phyloP scores from a whole-genome alignment of 2,888 invertebrate genomes.

The Dryomyza anilis region DNA sequence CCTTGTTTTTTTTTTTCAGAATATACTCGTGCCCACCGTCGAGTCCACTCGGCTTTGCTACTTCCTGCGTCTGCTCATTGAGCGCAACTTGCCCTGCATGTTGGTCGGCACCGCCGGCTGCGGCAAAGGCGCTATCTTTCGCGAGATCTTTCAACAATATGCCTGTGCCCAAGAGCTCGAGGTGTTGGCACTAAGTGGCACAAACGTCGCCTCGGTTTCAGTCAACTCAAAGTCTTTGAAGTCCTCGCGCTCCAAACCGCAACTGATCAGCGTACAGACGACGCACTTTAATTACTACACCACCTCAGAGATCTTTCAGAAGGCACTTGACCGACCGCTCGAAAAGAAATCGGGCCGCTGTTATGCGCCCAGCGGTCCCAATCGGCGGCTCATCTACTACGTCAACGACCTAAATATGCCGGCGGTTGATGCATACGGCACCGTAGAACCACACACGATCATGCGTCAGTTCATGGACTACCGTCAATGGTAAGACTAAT shows the following conservation, averaged over 20 bases:
- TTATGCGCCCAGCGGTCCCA: slow-evolving; percentile 86
- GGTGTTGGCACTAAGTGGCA: slow-evolving; percentile 68
- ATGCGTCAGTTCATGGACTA: slow-evolving; percentile 95
- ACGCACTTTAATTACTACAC: slow-evolving; percentile 86
- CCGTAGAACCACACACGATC: slow-evolving; percentile 93
- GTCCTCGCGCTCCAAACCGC: slow-evolving; percentile 30
- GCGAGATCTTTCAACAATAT: slow-evolving; percentile 66
- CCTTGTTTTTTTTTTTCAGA: slow-evolving; percentile 61
- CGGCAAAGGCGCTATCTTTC: slow-evolving; percentile 89
- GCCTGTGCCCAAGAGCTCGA: slow-evolving; percentile 44
- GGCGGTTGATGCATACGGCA: slow-evolving; percentile 92
- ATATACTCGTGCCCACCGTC: slow-evolving; percentile 82
- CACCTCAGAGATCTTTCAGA: slow-evolving; percentile 87
- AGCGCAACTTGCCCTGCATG: slow-evolving; percentile 84
- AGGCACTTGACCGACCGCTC: slow-evolving; percentile 85
- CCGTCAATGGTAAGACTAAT: slow-evolving; percentile 82
- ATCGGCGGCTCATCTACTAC: slow-evolving; percentile 83
- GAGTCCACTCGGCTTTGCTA: slow-evolving; percentile 87
- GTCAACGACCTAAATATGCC: slow-evolving; percentile 98
- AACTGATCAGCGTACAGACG: slow-evolving; percentile 49
- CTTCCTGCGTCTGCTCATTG: slow-evolving; percentile 85
- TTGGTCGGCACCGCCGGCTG: slow-evolving; percentile 88
- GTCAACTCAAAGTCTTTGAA: background rate
- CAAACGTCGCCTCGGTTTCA: slow-evolving; percentile 11
- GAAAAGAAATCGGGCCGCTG: slow-evolving; percentile 95